phyloP scores from a whole-genome alignment of 1,140 invertebrate genomes.

The Apocrypta bakeri region DNA sequence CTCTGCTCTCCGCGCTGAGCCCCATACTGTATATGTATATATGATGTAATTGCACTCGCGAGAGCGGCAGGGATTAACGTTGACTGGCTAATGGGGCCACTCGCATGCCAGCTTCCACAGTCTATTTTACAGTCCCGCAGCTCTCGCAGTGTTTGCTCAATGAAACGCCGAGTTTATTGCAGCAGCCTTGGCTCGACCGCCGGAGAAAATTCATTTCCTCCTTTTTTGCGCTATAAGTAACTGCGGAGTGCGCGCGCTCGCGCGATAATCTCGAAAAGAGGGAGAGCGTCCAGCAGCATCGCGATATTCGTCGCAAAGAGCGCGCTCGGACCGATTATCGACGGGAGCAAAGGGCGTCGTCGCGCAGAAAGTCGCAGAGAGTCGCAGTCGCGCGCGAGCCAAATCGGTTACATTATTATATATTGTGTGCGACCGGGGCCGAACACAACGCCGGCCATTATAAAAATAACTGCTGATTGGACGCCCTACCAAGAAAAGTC shows the following conservation, averaged over 20 bases:
- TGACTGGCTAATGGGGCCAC: conserved; percentile 24
- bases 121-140: neutral
- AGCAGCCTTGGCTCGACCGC: neutral
- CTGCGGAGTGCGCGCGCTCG: too few relatives aligned
- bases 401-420: conserved; percentile 12
- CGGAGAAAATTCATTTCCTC: conserved; percentile 24
- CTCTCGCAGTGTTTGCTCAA: neutral
- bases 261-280: neutral
- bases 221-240: conserved; percentile 31
- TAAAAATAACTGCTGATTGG: conserved; percentile 76
- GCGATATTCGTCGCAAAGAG: neutral
- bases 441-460: conserved; percentile 65
- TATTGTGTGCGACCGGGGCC: conserved; percentile 39
- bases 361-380: neutral
- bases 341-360: conserved; percentile 18
- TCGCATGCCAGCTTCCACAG: neutral
- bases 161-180: conserved; percentile 17
- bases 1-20: too few relatives aligned
- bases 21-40: neutral
- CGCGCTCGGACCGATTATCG: neutral
- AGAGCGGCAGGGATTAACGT: neutral
- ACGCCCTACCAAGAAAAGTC: conserved; percentile 75
- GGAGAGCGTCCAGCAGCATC: neutral
- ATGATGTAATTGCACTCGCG: conserved; percentile 2
- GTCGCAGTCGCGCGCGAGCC: neutral